A percentile compares a stretch with the other conserved stretches of the same genome.
These are phyloP conservation scores for Autographa pulchrina DNA, from an alignment of 2,888 invertebrate genomes.

Conservation along the genomic window DNA sequence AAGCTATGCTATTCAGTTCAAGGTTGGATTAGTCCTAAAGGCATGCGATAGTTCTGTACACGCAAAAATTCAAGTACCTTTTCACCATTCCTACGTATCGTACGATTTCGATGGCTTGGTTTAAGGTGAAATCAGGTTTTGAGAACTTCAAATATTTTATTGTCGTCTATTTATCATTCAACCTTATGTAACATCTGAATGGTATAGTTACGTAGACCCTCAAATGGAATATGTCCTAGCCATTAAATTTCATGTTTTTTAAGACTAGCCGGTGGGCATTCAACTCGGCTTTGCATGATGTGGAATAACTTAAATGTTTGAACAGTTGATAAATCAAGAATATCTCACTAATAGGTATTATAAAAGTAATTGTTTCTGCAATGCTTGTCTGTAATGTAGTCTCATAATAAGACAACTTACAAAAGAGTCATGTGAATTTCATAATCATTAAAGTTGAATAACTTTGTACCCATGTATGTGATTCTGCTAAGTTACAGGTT, in stretches of 20 bases:
- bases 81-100: constrained; percentile 27
- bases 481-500: too few relatives aligned
- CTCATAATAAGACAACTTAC: not conserved
- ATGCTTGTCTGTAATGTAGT: not conserved
- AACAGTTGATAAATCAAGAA: not conserved
- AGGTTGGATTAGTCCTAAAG: constrained; percentile 56
- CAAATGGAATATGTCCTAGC: not conserved
- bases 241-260: not conserved
- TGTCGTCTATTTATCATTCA: not conserved
- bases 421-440: not conserved
- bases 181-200: constrained; percentile 1
- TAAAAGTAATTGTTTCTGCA: not conserved
- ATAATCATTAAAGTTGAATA: not conserved
- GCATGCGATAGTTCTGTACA: constrained; percentile 44
- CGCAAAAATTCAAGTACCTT: constrained; percentile 35
- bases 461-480: not conserved
- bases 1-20: constrained; percentile 59
- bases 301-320: not conserved
- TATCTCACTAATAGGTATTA: not conserved
- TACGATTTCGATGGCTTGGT: constrained; percentile 21
- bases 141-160: constrained; percentile 7
- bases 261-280: not conserved
- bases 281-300: not conserved
- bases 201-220: not conserved
- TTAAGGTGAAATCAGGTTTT: constrained; percentile 20